Evolutionary conservation across 2,113 vertebrate species (phyloP).

Genomic region (Menidia beryllina): DNA sequence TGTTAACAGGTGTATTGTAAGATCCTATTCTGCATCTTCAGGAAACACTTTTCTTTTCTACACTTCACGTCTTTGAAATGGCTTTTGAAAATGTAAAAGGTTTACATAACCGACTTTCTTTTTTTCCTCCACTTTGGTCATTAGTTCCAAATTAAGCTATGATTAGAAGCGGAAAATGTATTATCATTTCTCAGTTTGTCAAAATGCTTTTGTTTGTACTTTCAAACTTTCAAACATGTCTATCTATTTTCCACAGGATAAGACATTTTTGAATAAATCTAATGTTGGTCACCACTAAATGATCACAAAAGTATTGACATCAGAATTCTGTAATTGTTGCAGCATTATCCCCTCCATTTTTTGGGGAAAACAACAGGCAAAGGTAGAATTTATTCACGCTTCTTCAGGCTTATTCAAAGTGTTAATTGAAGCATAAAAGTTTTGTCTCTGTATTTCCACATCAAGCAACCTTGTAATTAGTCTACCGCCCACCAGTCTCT

Average conservation of each 20-base stretch:
- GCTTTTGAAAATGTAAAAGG: no score
- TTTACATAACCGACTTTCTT: no score
- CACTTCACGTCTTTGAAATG: neutral
- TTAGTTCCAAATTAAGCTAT: no score
- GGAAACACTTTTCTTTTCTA: slow-evolving; percentile 24
- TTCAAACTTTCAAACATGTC: neutral
- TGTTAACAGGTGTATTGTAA: slow-evolving; percentile 28
- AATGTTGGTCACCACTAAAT: no score
- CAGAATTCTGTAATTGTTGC: no score
- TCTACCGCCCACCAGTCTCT: slow-evolving; percentile 1
- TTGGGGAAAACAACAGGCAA: no score
- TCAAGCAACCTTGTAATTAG: slow-evolving; percentile 12
- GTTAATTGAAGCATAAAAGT: neutral
- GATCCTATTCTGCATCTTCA: slow-evolving; percentile 28
- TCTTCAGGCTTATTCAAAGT: neutral
- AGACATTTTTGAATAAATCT: neutral
- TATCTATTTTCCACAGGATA: neutral
- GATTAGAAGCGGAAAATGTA: no score
- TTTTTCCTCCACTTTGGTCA: no score
- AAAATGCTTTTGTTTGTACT: neutral
- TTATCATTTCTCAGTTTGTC: no score
- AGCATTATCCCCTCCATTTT: no score
- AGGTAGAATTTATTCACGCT: neutral
- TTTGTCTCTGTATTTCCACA: slow-evolving; percentile 13
- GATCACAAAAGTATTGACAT: no score